Conservation (phyloP, 1,140 invertebrate species). For the Diabrotica undecimpunctata region DNA sequence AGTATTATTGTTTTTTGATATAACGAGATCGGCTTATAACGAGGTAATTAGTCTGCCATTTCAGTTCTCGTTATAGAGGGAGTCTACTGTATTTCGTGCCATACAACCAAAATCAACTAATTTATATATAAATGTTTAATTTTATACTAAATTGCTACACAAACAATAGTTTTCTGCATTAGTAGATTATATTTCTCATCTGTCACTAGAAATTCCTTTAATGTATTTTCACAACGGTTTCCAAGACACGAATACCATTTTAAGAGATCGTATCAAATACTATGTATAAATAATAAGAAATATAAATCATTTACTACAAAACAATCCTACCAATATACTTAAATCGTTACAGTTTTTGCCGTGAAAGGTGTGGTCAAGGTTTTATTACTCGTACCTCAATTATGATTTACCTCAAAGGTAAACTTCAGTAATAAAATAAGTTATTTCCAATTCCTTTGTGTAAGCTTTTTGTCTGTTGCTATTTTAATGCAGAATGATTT, state of each 20-base stretch:
- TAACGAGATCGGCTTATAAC: too few species aligned
- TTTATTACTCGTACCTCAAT: slow-evolving; percentile 2
- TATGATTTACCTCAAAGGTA: neutral
- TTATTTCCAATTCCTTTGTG: neutral
- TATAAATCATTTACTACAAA: neutral
- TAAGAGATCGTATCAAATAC: neutral
- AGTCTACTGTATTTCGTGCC: too few species aligned
- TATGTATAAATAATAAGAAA: neutral
- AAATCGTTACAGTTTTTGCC: neutral
- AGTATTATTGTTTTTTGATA: too few species aligned
- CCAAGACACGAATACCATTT: neutral
- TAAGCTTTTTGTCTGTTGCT: neutral
- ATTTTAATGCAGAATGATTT: neutral
- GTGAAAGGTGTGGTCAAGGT: slow-evolving; percentile 1
- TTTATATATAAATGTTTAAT: too few species aligned
- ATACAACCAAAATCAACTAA: too few species aligned
- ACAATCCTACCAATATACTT: neutral
- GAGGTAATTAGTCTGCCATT: too few species aligned
- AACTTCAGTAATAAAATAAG: neutral
- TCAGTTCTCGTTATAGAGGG: too few species aligned
- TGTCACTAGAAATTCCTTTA: too few species aligned
- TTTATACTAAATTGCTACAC: too few species aligned
- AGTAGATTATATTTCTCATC: too few species aligned
- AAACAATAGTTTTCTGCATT: too few species aligned
- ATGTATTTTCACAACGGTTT: too few species aligned